These are phyloP conservation scores for Muntiacus muntjak DNA, from an alignment of 2,113 vertebrate genomes.

Conservation along the genomic window DNA sequence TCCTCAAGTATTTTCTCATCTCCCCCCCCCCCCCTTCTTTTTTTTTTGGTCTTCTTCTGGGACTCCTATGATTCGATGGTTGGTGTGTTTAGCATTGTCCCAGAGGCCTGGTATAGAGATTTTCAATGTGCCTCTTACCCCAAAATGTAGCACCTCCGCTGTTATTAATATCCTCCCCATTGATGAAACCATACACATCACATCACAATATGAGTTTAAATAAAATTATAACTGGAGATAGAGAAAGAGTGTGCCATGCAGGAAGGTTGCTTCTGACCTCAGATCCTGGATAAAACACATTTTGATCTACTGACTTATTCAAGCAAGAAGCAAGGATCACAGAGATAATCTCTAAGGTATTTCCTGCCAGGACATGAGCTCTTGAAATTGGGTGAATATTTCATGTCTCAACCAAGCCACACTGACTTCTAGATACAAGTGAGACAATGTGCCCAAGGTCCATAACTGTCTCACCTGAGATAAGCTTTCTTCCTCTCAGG, in stretches of 20 bases:
- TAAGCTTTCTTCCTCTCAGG: slow-evolving; percentile 6
- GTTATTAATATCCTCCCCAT: not conserved
- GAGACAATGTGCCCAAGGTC: not conserved
- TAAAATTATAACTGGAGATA: not conserved
- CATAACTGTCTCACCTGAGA: not conserved
- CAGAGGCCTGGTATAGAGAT: not conserved
- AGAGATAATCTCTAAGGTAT: not conserved
- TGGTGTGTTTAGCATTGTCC: not conserved
- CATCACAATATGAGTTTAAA: not conserved
- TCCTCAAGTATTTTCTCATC: not conserved
- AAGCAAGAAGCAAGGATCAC: not conserved
- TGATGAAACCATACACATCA: not conserved
- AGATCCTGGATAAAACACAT: not conserved
- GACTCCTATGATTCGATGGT: not conserved
- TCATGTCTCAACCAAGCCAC: not conserved
- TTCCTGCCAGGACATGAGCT: not conserved
- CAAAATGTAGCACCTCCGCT: not conserved
- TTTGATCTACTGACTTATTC: not conserved
- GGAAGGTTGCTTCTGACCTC: not conserved
- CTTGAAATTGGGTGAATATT: not conserved
- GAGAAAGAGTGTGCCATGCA: not conserved
- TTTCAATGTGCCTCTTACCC: not conserved
- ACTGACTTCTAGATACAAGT: not conserved
- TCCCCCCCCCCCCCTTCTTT: not conserved
- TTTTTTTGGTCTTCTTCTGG: not conserved